Evolutionary conservation across 2,797 vertebrate genomes (phyloP), one percentile per base, ranked within the genome.

Genomic region (Champsocephalus gunnari): DNA sequence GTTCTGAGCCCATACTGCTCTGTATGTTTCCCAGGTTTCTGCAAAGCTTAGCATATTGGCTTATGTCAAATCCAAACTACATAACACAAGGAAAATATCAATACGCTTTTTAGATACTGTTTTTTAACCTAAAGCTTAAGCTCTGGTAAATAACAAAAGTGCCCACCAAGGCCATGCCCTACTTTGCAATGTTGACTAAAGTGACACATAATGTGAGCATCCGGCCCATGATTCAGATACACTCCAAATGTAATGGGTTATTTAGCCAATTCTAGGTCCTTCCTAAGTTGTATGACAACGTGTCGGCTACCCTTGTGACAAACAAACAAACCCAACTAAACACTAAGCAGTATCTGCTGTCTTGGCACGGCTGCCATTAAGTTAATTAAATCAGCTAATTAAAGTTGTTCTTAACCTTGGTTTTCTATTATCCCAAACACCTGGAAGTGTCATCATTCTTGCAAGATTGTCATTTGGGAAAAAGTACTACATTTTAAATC

Each of bases 401-500:
- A 17, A 61, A 61, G 16, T 44, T 17, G 43, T 34, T 56, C 9
- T 45, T 44, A 49, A 66, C 28, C 12, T 44, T 11, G n/a, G 47
- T 38, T 28, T 66, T 41, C 13, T 45, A 45, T 68, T 58, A 19
- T 65, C 34, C 49, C n/a, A 13, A n/a, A 64, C 41, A 48, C 41
- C 28, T 60, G 14, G 19, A 54, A 50, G 45, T 41, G 44, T 32
- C 60, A 43, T 76, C 24, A 68, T 73, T 74, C 28, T 55, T 55
- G 3, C 17, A 41, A 19, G 56, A 58, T 63, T 34, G 19, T 58
- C 50, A 79, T 49, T 65, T 50, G 17, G 14, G 48, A 14, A 62
- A 54, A 68, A 61, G 56, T 19, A 65, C 24, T 48, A 21, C 63
- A 66, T 62, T 75, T 75, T 24, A 71, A 66, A 77, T 64, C 47